Base-by-base conservation (phyloP, 2,113 vertebrate genomes). In the Chloebia gouldiae region DNA sequence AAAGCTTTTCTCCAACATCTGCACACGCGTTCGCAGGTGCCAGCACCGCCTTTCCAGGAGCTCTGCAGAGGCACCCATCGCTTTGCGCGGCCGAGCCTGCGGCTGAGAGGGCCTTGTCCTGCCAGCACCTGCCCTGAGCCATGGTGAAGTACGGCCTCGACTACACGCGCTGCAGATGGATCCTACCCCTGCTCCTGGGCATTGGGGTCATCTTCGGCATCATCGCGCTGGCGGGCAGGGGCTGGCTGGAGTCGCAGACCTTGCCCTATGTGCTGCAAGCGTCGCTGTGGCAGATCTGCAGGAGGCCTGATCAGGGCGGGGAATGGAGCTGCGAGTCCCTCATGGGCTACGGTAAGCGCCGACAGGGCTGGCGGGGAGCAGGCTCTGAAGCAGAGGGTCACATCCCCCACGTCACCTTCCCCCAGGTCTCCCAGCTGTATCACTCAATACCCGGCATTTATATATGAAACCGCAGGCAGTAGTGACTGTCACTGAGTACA, bases 241-340 rank as follows among this genome's bases (percentile, higher is more conserved):
- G 98, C 91, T 99, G 99, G 99, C 79, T 96, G 93, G 94, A 93
- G 80, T 96, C 97, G 2, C 90, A 96, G 86, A 96, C 89, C 71
- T 47, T 91, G 79, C 96, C 97, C 40, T 93, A 93, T 0, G 20
- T 85, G 51, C 86, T 91, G 9, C 80, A 21, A 72, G 97, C 95
- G 10, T 97, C 97, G 4, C 80, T 97, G 59, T 97, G 97, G 97
- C 31, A 86, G 53, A 91, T 83, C 78, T 97, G 95, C 83, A 83
- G 14, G n/a, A 80, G 71, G 50, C 1, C 35, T 12, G 10, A 3
- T 2, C 40, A 44, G 61, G 95, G 72, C 4, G 92, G 69, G 22
- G 30, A 81, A 2, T 96, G 94, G 94, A 76, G 0, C 66, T 96
- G 96, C 57, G 81, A 37, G 49, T 96, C 95, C 60, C 97, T 97